Evolutionary conservation across 1,140 invertebrate species (phyloP).

Genomic region (Megalonaias nervosa): DNA sequence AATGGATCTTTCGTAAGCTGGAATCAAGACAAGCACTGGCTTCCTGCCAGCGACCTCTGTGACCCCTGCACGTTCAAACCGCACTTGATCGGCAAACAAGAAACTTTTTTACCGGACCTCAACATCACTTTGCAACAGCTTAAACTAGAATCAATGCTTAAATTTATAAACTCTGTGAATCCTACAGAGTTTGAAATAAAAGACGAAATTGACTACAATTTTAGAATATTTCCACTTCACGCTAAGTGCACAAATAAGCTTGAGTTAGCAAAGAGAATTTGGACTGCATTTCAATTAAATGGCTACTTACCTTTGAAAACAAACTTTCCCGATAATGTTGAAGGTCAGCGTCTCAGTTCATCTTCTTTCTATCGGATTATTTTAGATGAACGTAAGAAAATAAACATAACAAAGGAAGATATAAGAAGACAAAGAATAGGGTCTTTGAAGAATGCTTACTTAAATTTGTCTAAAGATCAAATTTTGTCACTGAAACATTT

Average conservation of each 20-base stretch:
- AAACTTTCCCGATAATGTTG: slow-evolving; percentile 2
- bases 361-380: background rate
- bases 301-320: slow-evolving; percentile 35
- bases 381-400: slow-evolving; percentile 2
- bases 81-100: slow-evolving; percentile 45
- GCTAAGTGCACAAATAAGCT: slow-evolving; percentile 26
- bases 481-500: slow-evolving; percentile 3
- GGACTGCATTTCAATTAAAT: slow-evolving; percentile 42
- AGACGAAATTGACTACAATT: slow-evolving; percentile 42
- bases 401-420: slow-evolving; percentile 1
- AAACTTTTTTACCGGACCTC: slow-evolving; percentile 39
- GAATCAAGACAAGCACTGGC: slow-evolving; percentile 48
- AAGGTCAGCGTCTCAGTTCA: background rate
- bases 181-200: slow-evolving; percentile 33
- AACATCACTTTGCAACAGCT: slow-evolving; percentile 20
- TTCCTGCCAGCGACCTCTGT: slow-evolving; percentile 36
- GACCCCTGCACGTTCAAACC: slow-evolving; percentile 40
- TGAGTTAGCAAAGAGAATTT: slow-evolving; percentile 31
- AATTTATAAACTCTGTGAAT: slow-evolving; percentile 1
- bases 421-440: slow-evolving; percentile 10
- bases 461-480: slow-evolving; percentile 1
- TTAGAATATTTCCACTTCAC: slow-evolving; percentile 12
- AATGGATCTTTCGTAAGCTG: background rate
- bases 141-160: slow-evolving; percentile 20
- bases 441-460: background rate